Percentiles rank a stretch among this genome's conserved stretches.
Evolutionary conservation across 2,888 invertebrate genomes (phyloP).

Genomic region (Microctonus aethiopoides): DNA sequence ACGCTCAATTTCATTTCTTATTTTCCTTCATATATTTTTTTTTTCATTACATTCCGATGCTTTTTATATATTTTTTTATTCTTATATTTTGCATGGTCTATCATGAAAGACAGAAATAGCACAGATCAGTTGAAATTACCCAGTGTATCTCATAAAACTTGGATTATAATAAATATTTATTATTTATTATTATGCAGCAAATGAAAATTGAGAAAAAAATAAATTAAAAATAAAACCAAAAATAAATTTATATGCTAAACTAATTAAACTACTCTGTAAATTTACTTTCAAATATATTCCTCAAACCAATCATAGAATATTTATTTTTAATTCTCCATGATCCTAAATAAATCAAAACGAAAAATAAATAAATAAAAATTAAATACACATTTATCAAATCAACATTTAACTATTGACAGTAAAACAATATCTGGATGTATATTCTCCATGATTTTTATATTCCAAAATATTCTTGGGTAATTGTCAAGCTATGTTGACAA

Average conservation of each 20-base stretch:
- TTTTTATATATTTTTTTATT: slow-evolving; percentile 15
- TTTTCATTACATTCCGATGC: slow-evolving; percentile 20
- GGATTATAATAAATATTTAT: background rate
- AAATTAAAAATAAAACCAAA: too few species aligned
- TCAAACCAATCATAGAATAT: too few species aligned
- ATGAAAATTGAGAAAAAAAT: background rate
- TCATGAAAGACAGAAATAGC: background rate
- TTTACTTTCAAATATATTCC: too few species aligned
- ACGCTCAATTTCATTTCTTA: slow-evolving; percentile 34
- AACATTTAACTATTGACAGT: background rate
- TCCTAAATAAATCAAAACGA: too few species aligned
- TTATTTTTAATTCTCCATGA: too few species aligned
- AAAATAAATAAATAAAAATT: too few species aligned
- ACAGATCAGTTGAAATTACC: too few species aligned
- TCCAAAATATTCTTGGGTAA: background rate
- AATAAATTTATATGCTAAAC: too few species aligned
- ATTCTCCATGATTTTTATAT: background rate
- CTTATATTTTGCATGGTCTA: slow-evolving; percentile 17
- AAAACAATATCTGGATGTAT: background rate
- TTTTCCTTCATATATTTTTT: slow-evolving; percentile 5
- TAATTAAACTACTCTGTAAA: too few species aligned
- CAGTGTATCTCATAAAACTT: background rate
- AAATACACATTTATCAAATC: too few species aligned
- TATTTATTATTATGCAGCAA: too few species aligned
- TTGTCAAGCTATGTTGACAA: background rate